Evolutionary conservation across 2,888 invertebrate genomes (phyloP).

Genomic region (Drosophila picticornis): DNA sequence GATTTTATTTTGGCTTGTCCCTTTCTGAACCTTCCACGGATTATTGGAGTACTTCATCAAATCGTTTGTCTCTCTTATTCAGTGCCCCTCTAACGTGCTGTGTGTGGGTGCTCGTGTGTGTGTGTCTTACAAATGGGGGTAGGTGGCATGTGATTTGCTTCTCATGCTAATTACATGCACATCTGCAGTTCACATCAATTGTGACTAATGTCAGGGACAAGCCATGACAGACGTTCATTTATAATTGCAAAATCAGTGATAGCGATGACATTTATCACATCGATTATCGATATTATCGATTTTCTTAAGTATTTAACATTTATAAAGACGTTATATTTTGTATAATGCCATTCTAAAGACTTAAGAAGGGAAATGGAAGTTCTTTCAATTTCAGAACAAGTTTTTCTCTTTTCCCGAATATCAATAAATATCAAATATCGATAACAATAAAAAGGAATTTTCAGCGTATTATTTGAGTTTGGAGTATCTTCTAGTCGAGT

Average conservation of each 20-base stretch:
- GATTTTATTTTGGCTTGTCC: neutral
- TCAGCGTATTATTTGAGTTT: neutral
- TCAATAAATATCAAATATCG: neutral
- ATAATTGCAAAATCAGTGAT: neutral
- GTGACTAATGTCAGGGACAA: conserved; percentile 19
- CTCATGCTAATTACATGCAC: conserved; percentile 47
- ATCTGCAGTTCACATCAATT: conserved; percentile 16
- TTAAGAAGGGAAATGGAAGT: neutral
- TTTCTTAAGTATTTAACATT: neutral
- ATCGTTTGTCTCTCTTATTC: conserved; percentile 62
- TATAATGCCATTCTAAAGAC: neutral
- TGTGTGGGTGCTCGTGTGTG: neutral
- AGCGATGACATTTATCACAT: neutral
- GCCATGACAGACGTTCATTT: neutral
- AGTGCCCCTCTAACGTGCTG: neutral
- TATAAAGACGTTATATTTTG: neutral
- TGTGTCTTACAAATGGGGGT: conserved; percentile 2
- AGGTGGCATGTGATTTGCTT: conserved; percentile 30
- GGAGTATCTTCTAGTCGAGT: neutral
- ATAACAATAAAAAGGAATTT: neutral
- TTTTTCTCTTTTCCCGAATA: neutral
- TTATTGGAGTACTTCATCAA: conserved; percentile 42
- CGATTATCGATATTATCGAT: neutral
- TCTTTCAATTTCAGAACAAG: neutral
- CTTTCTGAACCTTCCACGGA: neutral